Evolutionary conservation across 2,797 vertebrate species (phyloP), one percentile per base, ranked within the genome.

Genomic region (Coendou prehensilis): DNA sequence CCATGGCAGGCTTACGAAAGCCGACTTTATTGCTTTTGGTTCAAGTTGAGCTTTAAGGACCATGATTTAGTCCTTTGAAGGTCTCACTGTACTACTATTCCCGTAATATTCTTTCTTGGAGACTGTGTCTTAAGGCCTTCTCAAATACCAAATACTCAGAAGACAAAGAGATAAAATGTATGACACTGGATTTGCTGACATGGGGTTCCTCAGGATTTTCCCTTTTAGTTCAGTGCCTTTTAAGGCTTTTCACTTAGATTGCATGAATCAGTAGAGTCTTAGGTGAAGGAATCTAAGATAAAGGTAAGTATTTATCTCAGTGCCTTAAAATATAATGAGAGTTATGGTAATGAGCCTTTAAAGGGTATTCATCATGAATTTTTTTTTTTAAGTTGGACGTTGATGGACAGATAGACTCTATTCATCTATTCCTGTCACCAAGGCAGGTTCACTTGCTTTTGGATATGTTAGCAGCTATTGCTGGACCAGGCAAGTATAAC

Each of bases 361-460:
- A 87, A 69, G 85, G 50, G 2, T 92, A 79, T 59, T 87, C 45
- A 85, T 86, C 54, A 45, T 92, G 52, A 95, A 85, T 89, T 28
- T 57, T 69, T 95, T 97, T 97, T 98, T 59, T 84, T 93, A 97
- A 99, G 99, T 98, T 99, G 98, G 99, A 99, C 97, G 98, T 99
- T 93, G 99, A 99, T 94, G 99, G 99, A 87, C 99, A 99, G 75
- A 99, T 99, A 89, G 99, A 99, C 92, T 99, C 99, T 9, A 83
- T 99, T 93, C 99, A 99, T 96, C 98, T 99, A 33, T 99, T 99
- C 98, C 98, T 99, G 85, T 99, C 99, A 2, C 99, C 99, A 13
- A 99, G 99, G 10, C 99, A 99, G 99, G 99, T 99, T 73, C 99
- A 99, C 98, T 99, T 99, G 97, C 98, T 99, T 0, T 97, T 99